Evolutionary conservation across 2,113 vertebrate genomes (phyloP), one percentile per base, ranked within the genome.

Genomic region (Salvator merianae): DNA sequence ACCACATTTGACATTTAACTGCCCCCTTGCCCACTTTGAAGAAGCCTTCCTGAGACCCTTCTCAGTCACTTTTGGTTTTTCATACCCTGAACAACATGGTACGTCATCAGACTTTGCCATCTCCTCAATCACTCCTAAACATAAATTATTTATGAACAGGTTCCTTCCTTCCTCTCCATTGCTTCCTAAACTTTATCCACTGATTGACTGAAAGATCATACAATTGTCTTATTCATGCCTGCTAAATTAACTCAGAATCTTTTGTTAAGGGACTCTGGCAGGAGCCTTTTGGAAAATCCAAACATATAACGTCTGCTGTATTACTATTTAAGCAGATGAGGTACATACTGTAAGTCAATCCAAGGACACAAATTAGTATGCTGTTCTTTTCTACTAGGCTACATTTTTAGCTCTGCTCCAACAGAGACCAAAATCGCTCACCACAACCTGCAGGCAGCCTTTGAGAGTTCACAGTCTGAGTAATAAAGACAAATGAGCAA

Each of bases 401-500:
- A 3, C 12, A 65, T 59, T 81, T 82, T 81, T 76, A 82, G 76
- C 28, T 40, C 2, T 43, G 84, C 84, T 73, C 24, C 55, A 62
- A 68, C 7, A 30, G 70, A 43, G 63, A 83, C 69, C 73, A 70
- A 73, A 71, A 77, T 32, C 79, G 30, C 74, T n/a, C 26, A 84
- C 20, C 73, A 66, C 36, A 78, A 90, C 78, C 28, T 76, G 32
- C 38, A 83, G 79, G 81, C 6, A 71, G 70, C 43, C 82, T 91
- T 65, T 84, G 2, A 32, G 18, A 88, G 26, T 83, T 92, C 73
- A 50, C 26, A 74, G 79, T 72, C 50, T 2, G 0, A 86, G 65
- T 13, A 74, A 75, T 82, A 66, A 80, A 88, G 86, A 83, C 36
- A 83, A 87, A 86, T 22, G 5, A 81, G 76, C 74, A 50, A 65